Conservation (phyloP, 2,797 vertebrate genomes). For the Carcharodon carcharias region DNA sequence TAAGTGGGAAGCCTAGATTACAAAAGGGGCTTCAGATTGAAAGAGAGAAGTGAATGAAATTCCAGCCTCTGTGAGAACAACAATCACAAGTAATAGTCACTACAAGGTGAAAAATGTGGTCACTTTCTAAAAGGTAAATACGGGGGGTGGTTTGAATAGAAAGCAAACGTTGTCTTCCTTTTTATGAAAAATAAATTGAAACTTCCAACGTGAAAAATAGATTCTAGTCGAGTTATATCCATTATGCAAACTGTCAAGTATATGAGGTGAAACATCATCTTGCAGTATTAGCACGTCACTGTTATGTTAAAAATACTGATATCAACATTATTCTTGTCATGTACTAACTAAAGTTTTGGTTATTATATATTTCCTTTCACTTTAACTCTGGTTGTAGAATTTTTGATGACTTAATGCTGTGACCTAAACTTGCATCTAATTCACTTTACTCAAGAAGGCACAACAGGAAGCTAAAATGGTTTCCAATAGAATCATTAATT, state of each 20-base stretch:
- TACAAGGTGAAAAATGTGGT: background rate
- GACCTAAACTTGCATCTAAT: background rate
- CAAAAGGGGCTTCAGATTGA: background rate
- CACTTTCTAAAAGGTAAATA: background rate
- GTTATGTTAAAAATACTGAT: background rate
- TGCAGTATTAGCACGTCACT: background rate
- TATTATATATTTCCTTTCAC: background rate
- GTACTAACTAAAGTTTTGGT: background rate
- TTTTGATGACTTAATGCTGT: background rate
- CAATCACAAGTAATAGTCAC: background rate
- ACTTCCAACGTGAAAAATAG: background rate
- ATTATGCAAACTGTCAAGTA: background rate
- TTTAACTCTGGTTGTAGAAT: background rate
- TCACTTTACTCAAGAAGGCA: background rate
- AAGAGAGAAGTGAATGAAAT: background rate
- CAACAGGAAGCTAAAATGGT: background rate
- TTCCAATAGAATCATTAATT: background rate
- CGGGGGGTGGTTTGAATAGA: background rate
- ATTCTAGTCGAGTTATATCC: background rate
- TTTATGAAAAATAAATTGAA: background rate
- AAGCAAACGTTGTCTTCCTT: background rate
- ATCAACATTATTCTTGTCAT: background rate
- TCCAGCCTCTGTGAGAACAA: background rate
- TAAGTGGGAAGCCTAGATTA: too few relatives aligned
- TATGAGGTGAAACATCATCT: background rate